Base-by-base conservation (phyloP, 2,888 invertebrate genomes). In the Andrena minutula region DNA sequence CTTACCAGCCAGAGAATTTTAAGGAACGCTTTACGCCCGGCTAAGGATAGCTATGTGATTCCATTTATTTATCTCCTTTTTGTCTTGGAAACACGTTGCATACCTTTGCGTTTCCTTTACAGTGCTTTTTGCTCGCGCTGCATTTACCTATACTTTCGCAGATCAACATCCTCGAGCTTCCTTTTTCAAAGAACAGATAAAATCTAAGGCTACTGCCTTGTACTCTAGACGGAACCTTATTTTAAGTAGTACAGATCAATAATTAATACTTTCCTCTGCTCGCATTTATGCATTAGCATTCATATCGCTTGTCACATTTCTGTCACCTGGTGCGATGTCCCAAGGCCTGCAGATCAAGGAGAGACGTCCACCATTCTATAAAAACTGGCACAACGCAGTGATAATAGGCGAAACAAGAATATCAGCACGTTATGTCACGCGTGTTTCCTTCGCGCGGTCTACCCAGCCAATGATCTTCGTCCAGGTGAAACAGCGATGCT, bases 1-100 rank as follows among this genome's bases (percentile, higher is more conserved):
- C 75, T 87, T 88, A 82, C 75, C 60, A 8, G 63, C 66, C 32
- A 58, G 30, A 53, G 72, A 82, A 88, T 87, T 88, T 87, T 88
- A 86, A 86, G 81, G 74, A 79, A 81, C 81, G 74, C 78, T 65
- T 86, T 71, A 61, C 76, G 30, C 61, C 69, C 61, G 51, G 35
- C 72, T 70, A 63, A 73, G 75, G 72, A 76, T 68, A 88, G 60
- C 83, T 60, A 73, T 75, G 75, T 71, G 77, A 79, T 78, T 82
- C 84, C 58, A 72, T 76, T 86, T 53, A 79, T 84, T 87, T 87
- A 78, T 77, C 84, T 60, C 76, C 53, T 65, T 61, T 70, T 66
- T 41, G 69, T 65, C 69, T 53, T 72, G 56, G 35, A 32, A 71
- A 75, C 60, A 26, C 28, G 35, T 49, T 16, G 26, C 60, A 23